Percentiles rank a stretch among this genome's conserved stretches.
Conservation (phyloP, 1,140 invertebrate species). For the Caenorhabditis inopinata region DNA sequence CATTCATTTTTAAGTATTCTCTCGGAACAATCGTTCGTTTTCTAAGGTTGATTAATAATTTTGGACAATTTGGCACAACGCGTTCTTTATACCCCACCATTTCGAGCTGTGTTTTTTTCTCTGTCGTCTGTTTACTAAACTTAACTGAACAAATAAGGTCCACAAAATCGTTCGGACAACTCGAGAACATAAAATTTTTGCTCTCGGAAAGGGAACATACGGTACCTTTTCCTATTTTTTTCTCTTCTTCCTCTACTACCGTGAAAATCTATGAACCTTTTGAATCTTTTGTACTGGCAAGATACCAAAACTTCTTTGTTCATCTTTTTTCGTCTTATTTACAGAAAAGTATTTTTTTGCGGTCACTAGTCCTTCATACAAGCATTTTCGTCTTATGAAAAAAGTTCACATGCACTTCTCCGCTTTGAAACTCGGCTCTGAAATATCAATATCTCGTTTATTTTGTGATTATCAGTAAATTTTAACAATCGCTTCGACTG, state of each 20-base stretch:
- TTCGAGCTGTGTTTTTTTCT: neutral
- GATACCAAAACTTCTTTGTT: neutral
- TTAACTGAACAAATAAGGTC: conserved; percentile 21
- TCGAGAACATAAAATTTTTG: conserved; percentile 10
- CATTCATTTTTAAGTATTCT: too few relatives aligned
- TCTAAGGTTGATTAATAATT: too few relatives aligned
- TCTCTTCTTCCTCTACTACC: neutral
- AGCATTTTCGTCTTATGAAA: neutral
- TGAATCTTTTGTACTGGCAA: too few relatives aligned
- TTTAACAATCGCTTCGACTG: neutral
- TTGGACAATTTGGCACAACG: too few relatives aligned
- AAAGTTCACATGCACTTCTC: neutral
- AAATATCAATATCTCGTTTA: neutral
- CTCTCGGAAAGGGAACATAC: neutral
- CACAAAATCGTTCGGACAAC: conserved; percentile 28
- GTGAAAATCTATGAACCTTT: neutral
- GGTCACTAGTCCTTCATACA: neutral
- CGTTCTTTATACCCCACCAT: too few relatives aligned
- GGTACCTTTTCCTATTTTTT: neutral
- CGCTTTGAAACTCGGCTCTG: too few relatives aligned
- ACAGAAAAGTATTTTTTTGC: neutral
- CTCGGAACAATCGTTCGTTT: too few relatives aligned
- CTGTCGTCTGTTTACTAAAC: neutral
- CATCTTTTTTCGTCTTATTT: neutral
- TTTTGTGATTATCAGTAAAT: neutral